These are phyloP conservation scores for Diploscapter pachys DNA, from an alignment of 1,140 invertebrate genomes.

Conservation along the genomic window DNA sequence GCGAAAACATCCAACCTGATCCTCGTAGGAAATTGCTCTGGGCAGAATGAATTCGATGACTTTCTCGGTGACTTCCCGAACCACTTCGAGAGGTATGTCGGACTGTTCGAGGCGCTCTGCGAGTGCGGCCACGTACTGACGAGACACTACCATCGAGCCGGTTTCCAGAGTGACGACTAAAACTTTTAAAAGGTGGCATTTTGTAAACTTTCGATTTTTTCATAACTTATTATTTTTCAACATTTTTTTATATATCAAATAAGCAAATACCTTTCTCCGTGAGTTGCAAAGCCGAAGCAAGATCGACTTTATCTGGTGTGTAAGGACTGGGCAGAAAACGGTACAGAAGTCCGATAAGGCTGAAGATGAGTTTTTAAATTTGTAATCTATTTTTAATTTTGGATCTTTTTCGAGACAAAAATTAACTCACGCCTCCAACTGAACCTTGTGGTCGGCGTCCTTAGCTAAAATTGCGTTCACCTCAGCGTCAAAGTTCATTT, in stretches of 20 bases:
- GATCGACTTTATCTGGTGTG: constrained; percentile 4
- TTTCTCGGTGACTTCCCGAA: constrained; percentile 5
- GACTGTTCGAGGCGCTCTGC: constrained; percentile 11
- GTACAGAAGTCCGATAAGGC: not conserved
- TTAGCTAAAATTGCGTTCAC: constrained; percentile 21
- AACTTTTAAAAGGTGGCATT: constrained; percentile 3
- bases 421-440: constrained; percentile 14
- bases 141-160: constrained; percentile 32
- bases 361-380: no score
- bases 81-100: constrained; percentile 1
- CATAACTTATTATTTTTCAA: not conserved
- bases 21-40: constrained; percentile 30
- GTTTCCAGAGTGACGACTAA: constrained; percentile 25
- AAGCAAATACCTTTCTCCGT: constrained; percentile 9
- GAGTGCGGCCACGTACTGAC: constrained; percentile 18
- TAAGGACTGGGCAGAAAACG: no score
- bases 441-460: constrained; percentile 28
- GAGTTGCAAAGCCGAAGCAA: not conserved
- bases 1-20: constrained; percentile 14
- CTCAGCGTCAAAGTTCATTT: constrained; percentile 8
- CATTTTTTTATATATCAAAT: not conserved
- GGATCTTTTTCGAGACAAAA: not conserved
- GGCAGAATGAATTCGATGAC: constrained; percentile 24
- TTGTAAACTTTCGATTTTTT: not conserved
- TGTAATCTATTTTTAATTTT: not conserved